These are phyloP conservation scores for Pandemis cinnamomeana DNA, from an alignment of 2,888 invertebrate species.

Conservation along the genomic window DNA sequence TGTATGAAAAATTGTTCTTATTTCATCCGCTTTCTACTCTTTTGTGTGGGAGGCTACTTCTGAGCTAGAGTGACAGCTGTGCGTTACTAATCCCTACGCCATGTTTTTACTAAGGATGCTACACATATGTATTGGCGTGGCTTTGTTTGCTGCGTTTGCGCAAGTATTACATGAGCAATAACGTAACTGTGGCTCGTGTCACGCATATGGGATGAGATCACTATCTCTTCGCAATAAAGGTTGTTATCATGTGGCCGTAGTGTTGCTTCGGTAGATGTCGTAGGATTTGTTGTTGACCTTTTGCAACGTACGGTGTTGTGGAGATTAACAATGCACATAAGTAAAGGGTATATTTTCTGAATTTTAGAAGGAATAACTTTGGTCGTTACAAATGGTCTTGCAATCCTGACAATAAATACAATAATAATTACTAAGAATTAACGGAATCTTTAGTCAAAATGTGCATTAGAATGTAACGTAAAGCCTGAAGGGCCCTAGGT, in stretches of 20 bases:
- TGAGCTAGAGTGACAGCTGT: background rate
- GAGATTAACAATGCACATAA: background rate
- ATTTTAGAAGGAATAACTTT: no score
- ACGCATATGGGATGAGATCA: constrained; percentile 39
- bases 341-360: background rate
- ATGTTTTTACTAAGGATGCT: constrained; percentile 32
- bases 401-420: no score
- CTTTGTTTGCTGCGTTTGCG: constrained; percentile 30
- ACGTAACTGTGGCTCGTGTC: constrained; percentile 26
- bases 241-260: constrained; percentile 25
- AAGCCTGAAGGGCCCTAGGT: no score
- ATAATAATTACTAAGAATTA: no score
- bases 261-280: constrained; percentile 17
- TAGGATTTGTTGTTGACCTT: constrained; percentile 12
- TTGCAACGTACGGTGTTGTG: background rate
- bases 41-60: background rate
- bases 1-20: no score
- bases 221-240: constrained; percentile 32
- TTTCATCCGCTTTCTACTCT: no score
- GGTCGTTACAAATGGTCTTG: no score
- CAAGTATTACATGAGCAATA: constrained; percentile 33
- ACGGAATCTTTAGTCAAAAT: no score
- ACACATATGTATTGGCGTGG: constrained; percentile 33
- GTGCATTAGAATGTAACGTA: no score
- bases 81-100: constrained; percentile 8